A percentile compares a stretch with the other conserved stretches of the same genome.
Evolutionary conservation across 2,888 invertebrate species (phyloP).

Genomic region (Drosophila putrida): DNA sequence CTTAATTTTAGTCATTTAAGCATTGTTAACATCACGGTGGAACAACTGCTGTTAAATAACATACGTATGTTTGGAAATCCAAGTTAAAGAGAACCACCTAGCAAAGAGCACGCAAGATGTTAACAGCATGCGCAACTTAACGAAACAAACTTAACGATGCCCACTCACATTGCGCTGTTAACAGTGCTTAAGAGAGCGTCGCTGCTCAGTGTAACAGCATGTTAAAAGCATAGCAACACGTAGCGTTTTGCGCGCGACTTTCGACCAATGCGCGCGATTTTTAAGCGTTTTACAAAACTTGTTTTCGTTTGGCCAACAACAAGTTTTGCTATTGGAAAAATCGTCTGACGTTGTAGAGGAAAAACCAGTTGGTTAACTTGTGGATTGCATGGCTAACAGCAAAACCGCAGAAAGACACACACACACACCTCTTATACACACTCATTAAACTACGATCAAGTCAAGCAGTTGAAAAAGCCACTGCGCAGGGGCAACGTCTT

Average conservation of each 20-base stretch:
- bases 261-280: constrained; percentile 41
- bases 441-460: constrained; percentile 49
- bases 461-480: constrained; percentile 43
- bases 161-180: constrained; percentile 16
- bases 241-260: constrained; percentile 57
- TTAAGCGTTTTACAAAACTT: constrained; percentile 52
- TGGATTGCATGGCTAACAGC: constrained; percentile 27
- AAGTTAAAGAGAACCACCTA: constrained; percentile 17
- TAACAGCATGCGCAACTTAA: constrained; percentile 39
- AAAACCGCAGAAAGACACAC: constrained; percentile 14
- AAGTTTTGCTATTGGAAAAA: constrained; percentile 49
- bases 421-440: background rate
- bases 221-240: constrained; percentile 62
- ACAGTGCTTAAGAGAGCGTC: constrained; percentile 28
- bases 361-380: constrained; percentile 64
- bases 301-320: constrained; percentile 52
- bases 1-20: too few relatives aligned
- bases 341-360: constrained; percentile 34
- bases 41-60: constrained; percentile 19
- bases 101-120: constrained; percentile 21
- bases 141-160: constrained; percentile 37
- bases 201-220: constrained; percentile 26
- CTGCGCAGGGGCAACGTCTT: constrained; percentile 61
- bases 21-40: background rate
- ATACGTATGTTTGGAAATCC: background rate